These are phyloP conservation scores for Melanchra persicariae DNA, from an alignment of 2,888 invertebrate species.

Conservation along the genomic window DNA sequence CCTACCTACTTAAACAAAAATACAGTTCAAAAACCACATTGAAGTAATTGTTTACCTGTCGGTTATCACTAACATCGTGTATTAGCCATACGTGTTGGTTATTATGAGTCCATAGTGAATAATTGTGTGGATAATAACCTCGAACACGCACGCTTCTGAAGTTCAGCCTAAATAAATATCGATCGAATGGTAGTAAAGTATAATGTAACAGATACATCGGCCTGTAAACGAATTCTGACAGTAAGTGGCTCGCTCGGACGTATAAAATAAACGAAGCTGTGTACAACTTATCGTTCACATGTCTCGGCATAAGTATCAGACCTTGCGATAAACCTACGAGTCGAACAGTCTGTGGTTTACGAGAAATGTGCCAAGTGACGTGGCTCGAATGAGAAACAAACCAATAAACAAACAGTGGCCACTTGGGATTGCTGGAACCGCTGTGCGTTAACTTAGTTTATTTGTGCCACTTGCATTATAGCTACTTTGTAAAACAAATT, in stretches of 20 bases:
- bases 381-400: slow-evolving; percentile 4
- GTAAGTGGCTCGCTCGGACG: slow-evolving; percentile 20
- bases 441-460: background rate
- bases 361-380: slow-evolving; percentile 21
- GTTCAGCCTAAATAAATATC: slow-evolving; percentile 51
- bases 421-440: background rate
- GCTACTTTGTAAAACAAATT: slow-evolving; percentile 3
- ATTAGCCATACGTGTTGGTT: slow-evolving; percentile 24
- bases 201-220: slow-evolving; percentile 20
- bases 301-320: slow-evolving; percentile 15
- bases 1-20: slow-evolving; percentile 3
- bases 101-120: slow-evolving; percentile 31
- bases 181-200: slow-evolving; percentile 28
- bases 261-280: slow-evolving; percentile 31
- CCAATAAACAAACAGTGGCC: slow-evolving; percentile 2
- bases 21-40: slow-evolving; percentile 1
- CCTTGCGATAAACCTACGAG: slow-evolving; percentile 24
- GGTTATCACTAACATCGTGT: slow-evolving; percentile 15
- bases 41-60: slow-evolving; percentile 5
- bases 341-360: slow-evolving; percentile 25
- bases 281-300: slow-evolving; percentile 39
- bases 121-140: slow-evolving; percentile 31
- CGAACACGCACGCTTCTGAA: slow-evolving; percentile 40
- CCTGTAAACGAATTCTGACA: slow-evolving; percentile 19
- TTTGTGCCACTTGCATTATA: background rate